Percentiles rank a stretch among this genome's conserved stretches.
Conservation (phyloP, 2,888 invertebrate genomes). For the Brachypalpus laphriformis region DNA sequence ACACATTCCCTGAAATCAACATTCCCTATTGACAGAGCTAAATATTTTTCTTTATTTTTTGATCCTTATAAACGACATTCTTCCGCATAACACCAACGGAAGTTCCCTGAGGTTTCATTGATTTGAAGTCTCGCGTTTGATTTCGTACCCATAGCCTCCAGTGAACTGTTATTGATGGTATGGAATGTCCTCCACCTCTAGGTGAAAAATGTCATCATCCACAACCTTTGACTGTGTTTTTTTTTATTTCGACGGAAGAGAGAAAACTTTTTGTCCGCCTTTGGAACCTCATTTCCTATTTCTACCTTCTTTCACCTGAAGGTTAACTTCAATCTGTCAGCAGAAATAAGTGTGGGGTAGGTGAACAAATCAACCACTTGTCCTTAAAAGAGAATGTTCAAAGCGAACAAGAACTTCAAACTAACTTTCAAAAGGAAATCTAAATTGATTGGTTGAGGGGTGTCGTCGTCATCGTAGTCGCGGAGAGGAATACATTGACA, state of each 20-base stretch:
- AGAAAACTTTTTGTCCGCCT: background rate
- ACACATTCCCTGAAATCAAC: background rate
- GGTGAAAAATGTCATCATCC: background rate
- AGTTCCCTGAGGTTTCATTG: background rate
- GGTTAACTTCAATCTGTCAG: background rate
- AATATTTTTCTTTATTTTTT: background rate
- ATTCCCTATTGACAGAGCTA: background rate
- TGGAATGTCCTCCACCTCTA: background rate
- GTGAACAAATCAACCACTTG: constrained; percentile 1
- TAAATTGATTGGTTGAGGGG: constrained; percentile 15
- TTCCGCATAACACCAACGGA: background rate
- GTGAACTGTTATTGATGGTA: background rate
- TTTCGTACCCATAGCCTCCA: background rate
- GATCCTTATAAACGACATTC: background rate
- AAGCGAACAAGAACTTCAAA: background rate
- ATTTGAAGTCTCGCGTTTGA: background rate
- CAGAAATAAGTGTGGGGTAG: background rate
- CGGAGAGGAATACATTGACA: constrained; percentile 1
- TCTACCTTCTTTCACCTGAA: constrained; percentile 1
- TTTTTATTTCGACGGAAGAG: background rate
- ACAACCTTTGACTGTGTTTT: background rate
- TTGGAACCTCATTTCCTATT: background rate
- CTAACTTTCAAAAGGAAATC: constrained; percentile 14
- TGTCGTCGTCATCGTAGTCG: too few relatives aligned
- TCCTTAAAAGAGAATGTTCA: background rate